Conservation (phyloP, 1,140 invertebrate genomes). For the Drosophila sturtevanti region DNA sequence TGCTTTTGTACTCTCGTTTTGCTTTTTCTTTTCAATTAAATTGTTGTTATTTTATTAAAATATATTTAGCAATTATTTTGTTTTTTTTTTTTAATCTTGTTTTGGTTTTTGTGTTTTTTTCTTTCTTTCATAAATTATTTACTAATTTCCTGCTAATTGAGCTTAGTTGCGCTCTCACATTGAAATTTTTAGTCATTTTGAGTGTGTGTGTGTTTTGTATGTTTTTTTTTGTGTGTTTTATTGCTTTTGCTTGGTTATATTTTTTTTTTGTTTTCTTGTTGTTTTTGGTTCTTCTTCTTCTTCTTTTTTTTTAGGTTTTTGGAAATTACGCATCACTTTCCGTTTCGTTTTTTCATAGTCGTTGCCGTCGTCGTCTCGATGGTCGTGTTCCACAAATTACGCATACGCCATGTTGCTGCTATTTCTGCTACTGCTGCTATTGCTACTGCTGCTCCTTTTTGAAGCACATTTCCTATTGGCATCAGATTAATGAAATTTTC, state of each 20-base stretch:
- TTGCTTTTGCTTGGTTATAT: conserved; percentile 6
- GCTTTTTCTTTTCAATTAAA: neutral
- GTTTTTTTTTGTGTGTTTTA: neutral
- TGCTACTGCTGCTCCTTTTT: conserved; percentile 24
- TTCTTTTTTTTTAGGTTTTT: conserved; percentile 22
- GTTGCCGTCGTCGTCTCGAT: neutral
- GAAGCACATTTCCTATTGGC: conserved; percentile 32
- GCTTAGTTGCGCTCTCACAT: conserved; percentile 14
- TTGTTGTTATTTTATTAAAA: neutral
- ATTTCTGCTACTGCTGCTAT: conserved; percentile 10
- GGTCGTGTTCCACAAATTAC: conserved; percentile 52
- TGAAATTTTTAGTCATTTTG: conserved; percentile 15
- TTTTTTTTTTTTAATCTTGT: conserved; percentile 4
- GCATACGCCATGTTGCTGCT: conserved; percentile 71
- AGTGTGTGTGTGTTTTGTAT: conserved; percentile 14
- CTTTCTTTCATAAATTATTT: conserved; percentile 21
- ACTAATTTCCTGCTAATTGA: conserved; percentile 47
- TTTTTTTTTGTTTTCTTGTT: conserved; percentile 1
- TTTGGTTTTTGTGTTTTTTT: conserved; percentile 3
- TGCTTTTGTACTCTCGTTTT: conserved; percentile 66
- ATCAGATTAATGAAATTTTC: conserved; percentile 7
- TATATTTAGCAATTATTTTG: conserved; percentile 29
- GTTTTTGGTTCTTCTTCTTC: conserved; percentile 19
- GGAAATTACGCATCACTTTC: conserved; percentile 80
- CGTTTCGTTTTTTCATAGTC: conserved; percentile 61